Conservation (phyloP, 2,113 vertebrate species). For the Microcebus ravelobensis region DNA sequence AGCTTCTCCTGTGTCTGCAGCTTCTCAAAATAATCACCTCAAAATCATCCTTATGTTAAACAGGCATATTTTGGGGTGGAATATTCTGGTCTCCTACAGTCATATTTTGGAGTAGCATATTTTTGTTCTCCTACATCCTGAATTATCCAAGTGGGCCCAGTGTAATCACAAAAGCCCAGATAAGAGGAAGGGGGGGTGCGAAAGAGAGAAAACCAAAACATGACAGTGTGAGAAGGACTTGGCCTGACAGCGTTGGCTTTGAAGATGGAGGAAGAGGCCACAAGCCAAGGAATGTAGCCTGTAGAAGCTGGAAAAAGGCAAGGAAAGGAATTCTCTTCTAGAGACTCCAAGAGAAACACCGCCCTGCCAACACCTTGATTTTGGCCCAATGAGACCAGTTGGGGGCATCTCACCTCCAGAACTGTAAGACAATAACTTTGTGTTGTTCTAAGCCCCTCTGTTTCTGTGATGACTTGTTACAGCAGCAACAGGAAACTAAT, state of each 20-base stretch:
- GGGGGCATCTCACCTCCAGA: neutral
- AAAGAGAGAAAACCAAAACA: neutral
- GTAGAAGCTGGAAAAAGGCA: neutral
- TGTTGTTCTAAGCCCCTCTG: neutral
- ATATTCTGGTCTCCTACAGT: neutral
- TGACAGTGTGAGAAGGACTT: no score
- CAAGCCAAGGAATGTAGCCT: neutral
- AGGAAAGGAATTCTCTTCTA: neutral
- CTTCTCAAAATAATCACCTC: neutral
- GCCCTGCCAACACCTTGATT: neutral
- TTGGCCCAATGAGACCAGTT: neutral
- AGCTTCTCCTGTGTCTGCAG: neutral
- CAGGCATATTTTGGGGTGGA: neutral
- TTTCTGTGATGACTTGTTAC: neutral
- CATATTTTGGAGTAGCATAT: neutral
- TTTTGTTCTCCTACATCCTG: neutral
- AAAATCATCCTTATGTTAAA: neutral
- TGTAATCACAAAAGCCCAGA: neutral
- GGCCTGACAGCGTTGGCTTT: neutral
- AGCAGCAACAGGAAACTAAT: neutral
- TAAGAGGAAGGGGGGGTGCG: neutral
- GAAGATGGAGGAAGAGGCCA: neutral
- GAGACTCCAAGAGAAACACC: neutral
- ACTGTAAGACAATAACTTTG: neutral
- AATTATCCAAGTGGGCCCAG: neutral